Percentiles rank a stretch among this genome's conserved stretches.
Conservation (phyloP, 2,888 invertebrate genomes). For the Sthenelais limicola region DNA sequence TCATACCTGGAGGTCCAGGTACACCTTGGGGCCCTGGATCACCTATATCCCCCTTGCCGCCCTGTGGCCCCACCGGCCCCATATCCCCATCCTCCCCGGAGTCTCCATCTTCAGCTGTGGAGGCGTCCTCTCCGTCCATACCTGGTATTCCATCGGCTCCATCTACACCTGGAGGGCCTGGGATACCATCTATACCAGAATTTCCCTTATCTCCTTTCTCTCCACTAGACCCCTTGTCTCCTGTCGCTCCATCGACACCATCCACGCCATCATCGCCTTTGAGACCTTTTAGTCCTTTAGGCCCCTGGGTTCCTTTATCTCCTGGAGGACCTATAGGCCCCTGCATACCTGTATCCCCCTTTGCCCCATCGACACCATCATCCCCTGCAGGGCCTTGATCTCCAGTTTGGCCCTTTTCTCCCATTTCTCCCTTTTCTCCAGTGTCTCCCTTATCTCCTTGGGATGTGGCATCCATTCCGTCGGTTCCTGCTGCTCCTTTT, state of each 20-base stretch:
- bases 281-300: neutral
- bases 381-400: neutral
- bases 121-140: neutral
- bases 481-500: neutral
- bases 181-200: neutral
- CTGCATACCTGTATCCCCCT: neutral
- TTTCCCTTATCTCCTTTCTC: neutral
- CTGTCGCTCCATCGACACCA: conserved; percentile 2
- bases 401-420: neutral
- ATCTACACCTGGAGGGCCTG: neutral
- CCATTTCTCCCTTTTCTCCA: conserved; percentile 21
- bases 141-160: neutral
- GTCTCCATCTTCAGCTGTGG: neutral
- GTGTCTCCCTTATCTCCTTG: neutral
- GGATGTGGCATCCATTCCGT: neutral
- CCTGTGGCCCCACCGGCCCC: conserved; percentile 3
- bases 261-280: neutral
- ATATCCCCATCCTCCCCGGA: neutral
- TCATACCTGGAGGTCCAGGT: neutral
- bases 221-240: conserved; percentile 5
- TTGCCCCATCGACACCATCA: neutral
- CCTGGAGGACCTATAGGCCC: neutral
- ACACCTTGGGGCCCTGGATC: neutral
- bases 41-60: neutral
- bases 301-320: neutral